phyloP scores from a whole-genome alignment of 1,140 invertebrate genomes.

The Cydia amplana region DNA sequence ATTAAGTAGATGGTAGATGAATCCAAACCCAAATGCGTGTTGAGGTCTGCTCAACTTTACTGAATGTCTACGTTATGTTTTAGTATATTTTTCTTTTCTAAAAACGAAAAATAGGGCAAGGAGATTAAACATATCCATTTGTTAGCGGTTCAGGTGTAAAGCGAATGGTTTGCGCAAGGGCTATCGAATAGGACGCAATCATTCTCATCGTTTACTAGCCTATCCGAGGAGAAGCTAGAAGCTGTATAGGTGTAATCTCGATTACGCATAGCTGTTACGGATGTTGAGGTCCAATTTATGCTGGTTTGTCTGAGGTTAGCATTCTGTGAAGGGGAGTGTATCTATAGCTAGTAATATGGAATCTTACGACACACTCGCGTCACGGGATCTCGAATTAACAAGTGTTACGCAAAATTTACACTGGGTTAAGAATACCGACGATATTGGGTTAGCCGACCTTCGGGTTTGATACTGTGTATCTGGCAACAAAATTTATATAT shows the following conservation, averaged over 20 bases:
- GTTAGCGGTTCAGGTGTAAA: neutral
- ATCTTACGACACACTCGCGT: conserved; percentile 56
- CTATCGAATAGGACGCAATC: conserved; percentile 3
- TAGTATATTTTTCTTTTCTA: neutral
- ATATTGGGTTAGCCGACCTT: conserved; percentile 42
- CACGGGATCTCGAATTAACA: conserved; percentile 57
- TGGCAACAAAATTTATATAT: conserved; percentile 30
- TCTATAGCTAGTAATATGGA: conserved; percentile 34
- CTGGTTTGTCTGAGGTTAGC: neutral
- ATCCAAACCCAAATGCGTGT: neutral
- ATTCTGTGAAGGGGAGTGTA: neutral
- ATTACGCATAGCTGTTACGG: neutral
- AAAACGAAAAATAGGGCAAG: conserved; percentile 9
- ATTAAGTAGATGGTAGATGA: neutral
- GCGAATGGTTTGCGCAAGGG: conserved; percentile 13
- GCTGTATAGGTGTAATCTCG: neutral
- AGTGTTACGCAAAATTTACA: conserved; percentile 60
- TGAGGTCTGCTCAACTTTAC: neutral
- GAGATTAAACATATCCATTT: conserved; percentile 4
- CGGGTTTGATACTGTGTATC: conserved; percentile 32
- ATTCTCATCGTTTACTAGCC: neutral
- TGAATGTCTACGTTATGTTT: neutral
- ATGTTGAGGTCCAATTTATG: neutral
- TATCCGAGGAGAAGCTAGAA: no score
- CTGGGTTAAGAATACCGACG: conserved; percentile 34